Evolutionary conservation across 2,797 vertebrate genomes (phyloP), one percentile per base, ranked within the genome.

Genomic region (Nyctibius grandis): DNA sequence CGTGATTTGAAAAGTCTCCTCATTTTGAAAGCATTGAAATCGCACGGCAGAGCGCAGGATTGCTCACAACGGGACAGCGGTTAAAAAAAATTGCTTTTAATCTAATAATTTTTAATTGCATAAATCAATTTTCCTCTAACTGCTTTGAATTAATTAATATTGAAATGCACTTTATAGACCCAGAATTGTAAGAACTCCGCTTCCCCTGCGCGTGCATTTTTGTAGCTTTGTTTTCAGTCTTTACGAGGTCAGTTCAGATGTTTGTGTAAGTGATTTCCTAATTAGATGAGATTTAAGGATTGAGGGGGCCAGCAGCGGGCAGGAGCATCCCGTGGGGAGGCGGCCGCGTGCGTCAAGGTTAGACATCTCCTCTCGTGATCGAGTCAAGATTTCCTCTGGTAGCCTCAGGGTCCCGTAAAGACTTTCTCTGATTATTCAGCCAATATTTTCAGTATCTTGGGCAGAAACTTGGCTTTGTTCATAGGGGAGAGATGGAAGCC

Each of bases 101-200:
- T 95, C 85, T 94, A 90, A 84, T 96, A 94, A 87, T 92, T 94
- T 92, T 90, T 94, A 96, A 95, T 97, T 94, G 74, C 85, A 54
- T 76, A 85, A 93, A 96, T 95, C 85, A 91, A 73, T 86, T 86
- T 88, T 33, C 51, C 45, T 63, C n/a, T 75, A 63, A 63, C 78
- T 76, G 53, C 48, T n/a, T 29, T 33, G 63, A 86, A 72, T 91
- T 94, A 96, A 92, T 93, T 80, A 81, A 69, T 79, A 73, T 9
- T 53, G 80, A 88, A 83, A 84, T 54, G 69, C 57, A 73, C n/a
- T 67, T 91, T 48, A 9, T 34, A 59, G 87, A 48, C 50, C 47
- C 14, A 28, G 50, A 3, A 76, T 34, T 42, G 19, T 56, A 5
- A 59, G 54, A 86, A 11, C 13, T 15, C 28, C 1, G 1, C 31